Percentiles rank a stretch among this genome's conserved stretches.
Conservation (phyloP, 2,888 invertebrate genomes). For the Himalopsyche kuldschensis region DNA sequence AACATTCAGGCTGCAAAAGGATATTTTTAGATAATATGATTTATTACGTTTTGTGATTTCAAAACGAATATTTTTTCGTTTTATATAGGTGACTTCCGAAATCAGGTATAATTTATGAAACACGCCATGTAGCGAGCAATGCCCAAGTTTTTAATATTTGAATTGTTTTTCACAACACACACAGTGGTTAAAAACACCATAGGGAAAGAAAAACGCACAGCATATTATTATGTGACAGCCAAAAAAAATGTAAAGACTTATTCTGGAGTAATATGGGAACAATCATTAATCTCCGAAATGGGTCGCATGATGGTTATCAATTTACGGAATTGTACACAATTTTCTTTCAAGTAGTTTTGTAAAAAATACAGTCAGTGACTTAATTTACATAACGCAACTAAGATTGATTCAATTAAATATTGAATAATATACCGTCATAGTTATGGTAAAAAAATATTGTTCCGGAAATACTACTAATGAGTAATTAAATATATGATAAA, state of each 20-base stretch:
- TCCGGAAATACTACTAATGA: too few relatives aligned
- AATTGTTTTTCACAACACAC: not conserved
- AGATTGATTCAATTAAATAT: too few relatives aligned
- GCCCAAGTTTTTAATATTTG: not conserved
- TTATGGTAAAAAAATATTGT: too few relatives aligned
- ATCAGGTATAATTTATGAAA: not conserved
- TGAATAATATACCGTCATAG: too few relatives aligned
- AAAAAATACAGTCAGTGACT: not conserved
- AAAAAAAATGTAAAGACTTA: not conserved
- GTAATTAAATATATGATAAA: too few relatives aligned
- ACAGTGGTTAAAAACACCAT: not conserved
- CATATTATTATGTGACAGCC: not conserved
- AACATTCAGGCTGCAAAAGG: not conserved
- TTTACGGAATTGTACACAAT: not conserved
- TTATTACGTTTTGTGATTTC: not conserved
- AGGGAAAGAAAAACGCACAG: not conserved
- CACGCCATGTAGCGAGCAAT: not conserved
- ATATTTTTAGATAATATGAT: not conserved
- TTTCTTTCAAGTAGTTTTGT: not conserved
- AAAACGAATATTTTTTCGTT: not conserved
- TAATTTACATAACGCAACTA: not conserved
- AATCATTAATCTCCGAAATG: not conserved
- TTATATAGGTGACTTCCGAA: not conserved
- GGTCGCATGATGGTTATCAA: not conserved
- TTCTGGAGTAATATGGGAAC: not conserved